Evolutionary conservation across 2,797 vertebrate genomes (phyloP).

Genomic region (Oreonectes daqikongensis): DNA sequence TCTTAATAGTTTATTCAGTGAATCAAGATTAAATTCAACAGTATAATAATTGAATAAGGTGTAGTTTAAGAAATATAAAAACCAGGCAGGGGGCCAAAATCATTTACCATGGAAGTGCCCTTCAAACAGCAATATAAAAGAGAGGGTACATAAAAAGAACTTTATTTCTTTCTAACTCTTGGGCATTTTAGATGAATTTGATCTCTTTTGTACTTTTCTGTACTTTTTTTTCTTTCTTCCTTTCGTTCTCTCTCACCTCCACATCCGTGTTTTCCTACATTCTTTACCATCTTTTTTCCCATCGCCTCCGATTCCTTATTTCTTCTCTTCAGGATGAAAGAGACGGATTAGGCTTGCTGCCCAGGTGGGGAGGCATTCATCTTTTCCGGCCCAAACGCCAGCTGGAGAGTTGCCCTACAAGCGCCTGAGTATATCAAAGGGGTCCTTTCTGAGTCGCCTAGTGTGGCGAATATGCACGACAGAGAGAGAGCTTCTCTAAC

Average conservation of each 20-base stretch:
- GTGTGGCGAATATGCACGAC: constrained; percentile 44
- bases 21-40: not conserved
- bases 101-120: not conserved
- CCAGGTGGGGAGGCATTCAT: constrained; percentile 62
- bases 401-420: constrained; percentile 61
- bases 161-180: constrained; percentile 5
- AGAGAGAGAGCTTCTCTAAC: constrained; percentile 45
- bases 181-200: constrained; percentile 15
- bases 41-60: not conserved
- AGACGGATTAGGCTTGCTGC: constrained; percentile 61
- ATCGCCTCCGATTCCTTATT: constrained; percentile 29
- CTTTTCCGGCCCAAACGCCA: constrained; percentile 54
- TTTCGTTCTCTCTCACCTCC: constrained; percentile 24
- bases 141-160: not conserved
- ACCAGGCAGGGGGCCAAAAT: constrained; percentile 21
- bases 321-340: constrained; percentile 50
- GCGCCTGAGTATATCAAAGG: constrained; percentile 56
- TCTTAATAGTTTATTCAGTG: not conserved
- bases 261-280: constrained; percentile 28
- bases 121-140: constrained; percentile 12
- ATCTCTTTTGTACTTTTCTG: not conserved
- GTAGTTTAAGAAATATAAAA: constrained; percentile 20
- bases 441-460: constrained; percentile 47
- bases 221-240: not conserved
- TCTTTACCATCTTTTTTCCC: constrained; percentile 35